Evolutionary conservation across 2,888 invertebrate species (phyloP).

Genomic region (Sinopyrophorus schimmeli): DNA sequence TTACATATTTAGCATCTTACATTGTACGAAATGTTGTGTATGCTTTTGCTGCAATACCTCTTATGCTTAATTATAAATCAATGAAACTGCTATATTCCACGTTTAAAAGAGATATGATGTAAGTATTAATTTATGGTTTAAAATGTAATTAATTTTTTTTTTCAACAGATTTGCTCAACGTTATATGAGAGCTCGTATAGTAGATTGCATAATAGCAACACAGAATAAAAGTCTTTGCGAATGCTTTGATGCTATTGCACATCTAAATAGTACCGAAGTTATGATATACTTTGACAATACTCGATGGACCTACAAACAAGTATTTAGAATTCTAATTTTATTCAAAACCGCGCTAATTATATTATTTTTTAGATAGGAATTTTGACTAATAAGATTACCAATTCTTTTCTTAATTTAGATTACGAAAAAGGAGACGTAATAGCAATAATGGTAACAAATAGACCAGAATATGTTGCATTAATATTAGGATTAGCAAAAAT

Average conservation of each 20-base stretch:
- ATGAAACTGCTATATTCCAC: background rate
- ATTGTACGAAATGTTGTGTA: conserved; percentile 1
- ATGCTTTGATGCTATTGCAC: conserved; percentile 7
- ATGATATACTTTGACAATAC: conserved; percentile 22
- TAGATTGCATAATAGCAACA: background rate
- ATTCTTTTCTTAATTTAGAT: conserved; percentile 9
- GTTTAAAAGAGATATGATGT: conserved; percentile 9
- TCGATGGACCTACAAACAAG: conserved; percentile 19
- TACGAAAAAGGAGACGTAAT: conserved; percentile 71
- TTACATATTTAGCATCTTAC: conserved; percentile 4
- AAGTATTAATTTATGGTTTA: background rate
- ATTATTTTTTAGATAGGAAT: conserved; percentile 13
- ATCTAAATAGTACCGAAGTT: conserved; percentile 3
- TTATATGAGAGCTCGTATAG: conserved; percentile 1
- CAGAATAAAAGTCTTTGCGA: conserved; percentile 6
- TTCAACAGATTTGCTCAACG: conserved; percentile 11
- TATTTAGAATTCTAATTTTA: no score
- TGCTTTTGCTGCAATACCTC: conserved; percentile 8
- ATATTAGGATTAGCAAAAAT: conserved; percentile 88
- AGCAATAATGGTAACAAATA: conserved; percentile 83
- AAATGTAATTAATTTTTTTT: background rate
- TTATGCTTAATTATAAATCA: conserved; percentile 4
- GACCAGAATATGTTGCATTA: conserved; percentile 78
- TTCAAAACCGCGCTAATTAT: background rate
- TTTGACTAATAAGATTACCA: conserved; percentile 19